Evolutionary conservation across 2,113 vertebrate species (phyloP).

Genomic region (Zeus faber): DNA sequence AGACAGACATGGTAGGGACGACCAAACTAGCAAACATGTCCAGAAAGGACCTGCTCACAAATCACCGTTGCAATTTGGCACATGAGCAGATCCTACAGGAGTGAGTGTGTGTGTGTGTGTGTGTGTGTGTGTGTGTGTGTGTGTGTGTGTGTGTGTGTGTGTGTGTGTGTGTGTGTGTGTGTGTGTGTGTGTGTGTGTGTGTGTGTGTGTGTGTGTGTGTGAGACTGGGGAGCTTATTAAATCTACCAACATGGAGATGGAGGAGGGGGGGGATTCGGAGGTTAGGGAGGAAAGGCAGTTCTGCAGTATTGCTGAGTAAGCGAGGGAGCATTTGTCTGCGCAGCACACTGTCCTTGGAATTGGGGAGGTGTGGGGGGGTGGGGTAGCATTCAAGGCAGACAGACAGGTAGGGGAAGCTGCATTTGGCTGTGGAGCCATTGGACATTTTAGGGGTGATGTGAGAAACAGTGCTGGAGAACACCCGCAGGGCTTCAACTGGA

Average conservation of each 20-base stretch:
- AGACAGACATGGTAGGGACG: neutral
- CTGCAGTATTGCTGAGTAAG: conserved; percentile 53
- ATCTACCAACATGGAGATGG: conserved; percentile 31
- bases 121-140: too few relatives aligned
- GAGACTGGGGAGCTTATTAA: conserved; percentile 52
- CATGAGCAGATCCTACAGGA: neutral
- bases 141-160: too few relatives aligned
- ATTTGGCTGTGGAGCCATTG: too few relatives aligned
- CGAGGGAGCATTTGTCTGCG: conserved; percentile 27
- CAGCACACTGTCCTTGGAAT: conserved; percentile 36
- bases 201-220: conserved; percentile 6
- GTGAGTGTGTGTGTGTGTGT: conserved; percentile 3
- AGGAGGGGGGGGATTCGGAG: neutral
- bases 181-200: conserved; percentile 13
- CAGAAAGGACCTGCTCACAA: conserved; percentile 7
- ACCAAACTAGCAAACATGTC: conserved; percentile 13
- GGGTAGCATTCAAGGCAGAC: conserved; percentile 15
- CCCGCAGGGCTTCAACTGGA: too few relatives aligned
- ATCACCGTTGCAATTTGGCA: neutral
- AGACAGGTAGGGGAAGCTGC: conserved; percentile 24
- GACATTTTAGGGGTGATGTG: too few relatives aligned
- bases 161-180: neutral
- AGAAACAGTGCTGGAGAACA: too few relatives aligned
- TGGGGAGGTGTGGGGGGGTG: conserved; percentile 1
- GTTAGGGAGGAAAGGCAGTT: neutral